These are phyloP conservation scores for Sesamia inferens DNA, from an alignment of 2,888 invertebrate species.

Conservation along the genomic window DNA sequence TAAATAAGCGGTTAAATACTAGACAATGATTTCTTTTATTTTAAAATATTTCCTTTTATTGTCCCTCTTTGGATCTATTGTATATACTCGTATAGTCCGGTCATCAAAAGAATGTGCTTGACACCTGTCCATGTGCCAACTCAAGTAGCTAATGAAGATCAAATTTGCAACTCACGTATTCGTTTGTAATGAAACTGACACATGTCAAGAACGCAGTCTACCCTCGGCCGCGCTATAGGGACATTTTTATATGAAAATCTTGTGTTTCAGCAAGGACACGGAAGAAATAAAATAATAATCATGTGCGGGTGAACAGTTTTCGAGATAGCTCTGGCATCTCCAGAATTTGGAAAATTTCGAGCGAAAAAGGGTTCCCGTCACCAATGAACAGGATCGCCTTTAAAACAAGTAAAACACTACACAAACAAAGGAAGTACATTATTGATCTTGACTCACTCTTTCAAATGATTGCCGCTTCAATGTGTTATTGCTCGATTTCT, in stretches of 20 bases:
- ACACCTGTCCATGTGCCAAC: background rate
- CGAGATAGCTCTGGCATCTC: background rate
- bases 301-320: background rate
- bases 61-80: background rate
- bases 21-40: conserved; percentile 28
- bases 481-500: background rate
- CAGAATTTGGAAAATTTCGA: background rate
- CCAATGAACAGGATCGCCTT: background rate
- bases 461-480: background rate
- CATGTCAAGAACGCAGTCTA: background rate
- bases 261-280: background rate
- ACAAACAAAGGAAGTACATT: background rate
- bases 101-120: background rate
- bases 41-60: conserved; percentile 1
- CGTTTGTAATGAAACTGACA: background rate
- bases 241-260: background rate
- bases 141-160: background rate
- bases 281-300: background rate
- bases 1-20: conserved; percentile 69
- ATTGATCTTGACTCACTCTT: background rate
- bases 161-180: background rate
- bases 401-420: background rate
- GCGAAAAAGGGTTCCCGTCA: background rate
- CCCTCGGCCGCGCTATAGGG: background rate
- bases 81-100: background rate